Base-by-base conservation (phyloP, 1,140 invertebrate species). In the Drosophila parvula region DNA sequence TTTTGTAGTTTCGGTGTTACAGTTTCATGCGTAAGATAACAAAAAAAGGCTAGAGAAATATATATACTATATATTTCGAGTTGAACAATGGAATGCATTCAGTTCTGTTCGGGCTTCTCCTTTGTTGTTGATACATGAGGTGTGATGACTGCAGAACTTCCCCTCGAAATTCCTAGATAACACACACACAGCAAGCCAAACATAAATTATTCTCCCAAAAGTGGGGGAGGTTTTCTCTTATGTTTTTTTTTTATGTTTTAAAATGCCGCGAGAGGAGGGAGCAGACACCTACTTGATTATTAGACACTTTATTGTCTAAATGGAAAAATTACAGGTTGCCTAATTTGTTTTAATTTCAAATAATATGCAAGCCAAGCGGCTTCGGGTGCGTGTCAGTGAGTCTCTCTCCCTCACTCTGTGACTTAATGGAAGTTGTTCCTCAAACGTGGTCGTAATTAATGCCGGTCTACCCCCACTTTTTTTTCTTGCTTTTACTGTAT, bases 321-420 rank as follows among this genome's bases (percentile, higher is more conserved):
- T 90, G 74, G 57, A 77, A 89, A 89, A 84, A 86, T 90, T 90
- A 89, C 82, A 91, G 79, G 78, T 83, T 90, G 74, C 71, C 88
- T 90, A 90, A 90, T 90, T 90, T 90, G 83, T 89, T 89, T 89
- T 89, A 89, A 89, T 90, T 90, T 90, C 70, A 83, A 88, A 88
- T 79, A 83, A 88, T 83, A 88, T 88, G 83, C 84, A 89, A 73
- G 84, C 47, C 30, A 30, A 48, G 47, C 47, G 12, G 38, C 38
- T 69, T 68, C 79, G 77, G 50, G 48, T 76, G 65, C 48, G 60
- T 73, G 65, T 56, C 47, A 50, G 47, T 30, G 1, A 3, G n/a
- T n/a, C 47, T 5, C 47, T 50, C 43, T 64, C 58, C 44, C 44
- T 16, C 36, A 34, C 38, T 60, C 43, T 57, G 59, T 41, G 62